Conservation (phyloP, 1,140 invertebrate species). For the Maniola jurtina region DNA sequence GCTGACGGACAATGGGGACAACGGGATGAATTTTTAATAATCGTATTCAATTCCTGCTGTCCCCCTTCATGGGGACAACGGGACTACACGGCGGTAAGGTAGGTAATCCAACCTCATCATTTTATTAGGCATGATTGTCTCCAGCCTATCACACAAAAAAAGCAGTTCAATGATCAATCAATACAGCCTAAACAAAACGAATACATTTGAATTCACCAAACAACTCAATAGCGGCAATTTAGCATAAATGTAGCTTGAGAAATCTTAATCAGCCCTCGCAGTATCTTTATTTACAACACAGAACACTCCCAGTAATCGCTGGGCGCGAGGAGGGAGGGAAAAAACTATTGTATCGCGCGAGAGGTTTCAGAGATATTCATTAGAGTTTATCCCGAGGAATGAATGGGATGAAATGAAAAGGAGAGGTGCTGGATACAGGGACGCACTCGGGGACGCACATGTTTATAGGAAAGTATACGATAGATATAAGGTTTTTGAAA, state of each 20-base stretch:
- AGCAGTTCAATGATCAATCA: neutral
- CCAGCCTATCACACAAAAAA: no score
- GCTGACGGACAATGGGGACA: neutral
- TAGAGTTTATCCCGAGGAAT: constrained; percentile 55
- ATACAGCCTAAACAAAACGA: neutral
- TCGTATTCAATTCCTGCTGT: no score
- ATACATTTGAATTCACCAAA: neutral
- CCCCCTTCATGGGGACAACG: no score
- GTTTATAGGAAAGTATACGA: neutral
- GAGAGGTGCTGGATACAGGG: constrained; percentile 42
- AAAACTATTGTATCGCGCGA: constrained; percentile 40
- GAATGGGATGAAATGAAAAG: constrained; percentile 49
- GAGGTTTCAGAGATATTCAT: constrained; percentile 53
- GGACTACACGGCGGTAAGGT: no score
- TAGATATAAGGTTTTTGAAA: no score
- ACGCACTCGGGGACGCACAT: constrained; percentile 14
- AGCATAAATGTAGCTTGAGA: constrained; percentile 28
- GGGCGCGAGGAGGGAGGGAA: constrained; percentile 31
- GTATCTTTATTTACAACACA: constrained; percentile 41
- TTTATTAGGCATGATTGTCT: no score
- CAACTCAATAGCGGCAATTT: constrained; percentile 9
- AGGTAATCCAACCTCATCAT: no score
- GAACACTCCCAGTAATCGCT: constrained; percentile 39
- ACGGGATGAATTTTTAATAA: no score
- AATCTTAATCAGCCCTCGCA: constrained; percentile 42